Evolutionary conservation across 2,888 invertebrate species (phyloP).

Genomic region (Drosophila robusta): DNA sequence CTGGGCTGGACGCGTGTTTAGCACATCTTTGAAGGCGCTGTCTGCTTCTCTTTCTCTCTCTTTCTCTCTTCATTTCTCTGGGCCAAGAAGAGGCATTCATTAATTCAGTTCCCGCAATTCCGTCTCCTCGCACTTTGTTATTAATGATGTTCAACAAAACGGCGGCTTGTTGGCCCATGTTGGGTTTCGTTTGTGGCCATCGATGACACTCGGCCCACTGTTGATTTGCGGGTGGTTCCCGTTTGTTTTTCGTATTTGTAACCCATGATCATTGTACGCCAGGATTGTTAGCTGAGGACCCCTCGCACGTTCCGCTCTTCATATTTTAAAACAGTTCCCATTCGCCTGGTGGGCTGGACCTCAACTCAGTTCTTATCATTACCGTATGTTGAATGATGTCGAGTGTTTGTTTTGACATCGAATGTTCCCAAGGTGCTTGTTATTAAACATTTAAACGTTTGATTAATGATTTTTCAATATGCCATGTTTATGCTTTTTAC

Average conservation of each 20-base stretch:
- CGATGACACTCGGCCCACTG: conserved; percentile 63
- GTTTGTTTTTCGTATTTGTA: conserved; percentile 41
- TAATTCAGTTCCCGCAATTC: conserved; percentile 70
- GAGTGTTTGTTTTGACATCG: conserved; percentile 84
- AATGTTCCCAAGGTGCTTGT: conserved; percentile 59
- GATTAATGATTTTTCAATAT: conserved; percentile 76
- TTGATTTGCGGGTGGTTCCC: conserved; percentile 69
- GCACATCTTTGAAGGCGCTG: conserved; percentile 62
- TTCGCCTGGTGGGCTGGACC: conserved; percentile 17
- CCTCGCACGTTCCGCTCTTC: conserved; percentile 33
- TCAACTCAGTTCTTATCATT: conserved; percentile 73
- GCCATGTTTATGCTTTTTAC: conserved; percentile 20
- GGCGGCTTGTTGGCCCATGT: conserved; percentile 52
- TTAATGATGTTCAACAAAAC: conserved; percentile 84
- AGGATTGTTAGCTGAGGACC: conserved; percentile 36
- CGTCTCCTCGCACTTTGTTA: conserved; percentile 78
- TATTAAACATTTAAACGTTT: conserved; percentile 64
- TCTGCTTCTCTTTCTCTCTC: neutral
- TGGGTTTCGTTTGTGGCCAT: conserved; percentile 50
- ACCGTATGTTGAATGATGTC: conserved; percentile 83
- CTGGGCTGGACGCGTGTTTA: neutral
- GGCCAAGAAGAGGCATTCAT: conserved; percentile 68
- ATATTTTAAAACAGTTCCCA: conserved; percentile 45
- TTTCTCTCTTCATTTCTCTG: conserved; percentile 1
- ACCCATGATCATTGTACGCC: conserved; percentile 49